Base-by-base conservation (phyloP, 2,113 vertebrate genomes). In the Melospiza melodia region DNA sequence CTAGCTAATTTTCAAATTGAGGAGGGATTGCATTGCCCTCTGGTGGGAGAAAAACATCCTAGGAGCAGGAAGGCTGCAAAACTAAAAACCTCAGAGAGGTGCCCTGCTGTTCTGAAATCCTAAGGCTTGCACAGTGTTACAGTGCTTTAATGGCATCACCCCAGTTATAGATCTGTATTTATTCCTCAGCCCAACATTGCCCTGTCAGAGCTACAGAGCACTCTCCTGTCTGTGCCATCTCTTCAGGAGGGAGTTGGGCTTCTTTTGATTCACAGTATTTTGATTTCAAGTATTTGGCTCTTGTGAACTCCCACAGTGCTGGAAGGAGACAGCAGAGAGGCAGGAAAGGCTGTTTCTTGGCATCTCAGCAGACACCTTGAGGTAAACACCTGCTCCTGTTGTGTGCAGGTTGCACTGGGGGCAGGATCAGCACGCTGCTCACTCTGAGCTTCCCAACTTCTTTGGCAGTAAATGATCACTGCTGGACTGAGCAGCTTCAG, bases 1-100 rank as follows among this genome's bases (percentile, higher is more conserved):
- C 25, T 49, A 58, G 65, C 58, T 90, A 37, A 49, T 92, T 92
- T 94, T 69, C 37, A 87, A 65, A 80, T 52, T 94, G 86, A 84
- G 81, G 92, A 93, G 87, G 95, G 73, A 61, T 79, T 88, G 68
- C 52, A 90, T 94, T 94, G 95, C 97, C 97, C 97, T 97, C 97
- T 97, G 89, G 87, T 97, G 97, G 97, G 89, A 85, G 91, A 76
- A 95, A 63, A 74, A 87, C 49, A 66, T 91, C 59, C 44, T 19
- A 84, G 75, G 51, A 89, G 66, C 51, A 49, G 33, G 41, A 76
- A 75, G 27, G 58, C 89, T 94, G 43, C 65, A 72, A 92, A 90
- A 37, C 31, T 33, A 8, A 71, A 77, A 69, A 62, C 12, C 37
- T 31, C 74, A 58, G 22, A 65, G 52, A 65, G 58, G 18, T 63